Evolutionary conservation across 53 echinoderm and acorn worm species (phyloP).

Genomic region (Paelopatides confundens): DNA sequence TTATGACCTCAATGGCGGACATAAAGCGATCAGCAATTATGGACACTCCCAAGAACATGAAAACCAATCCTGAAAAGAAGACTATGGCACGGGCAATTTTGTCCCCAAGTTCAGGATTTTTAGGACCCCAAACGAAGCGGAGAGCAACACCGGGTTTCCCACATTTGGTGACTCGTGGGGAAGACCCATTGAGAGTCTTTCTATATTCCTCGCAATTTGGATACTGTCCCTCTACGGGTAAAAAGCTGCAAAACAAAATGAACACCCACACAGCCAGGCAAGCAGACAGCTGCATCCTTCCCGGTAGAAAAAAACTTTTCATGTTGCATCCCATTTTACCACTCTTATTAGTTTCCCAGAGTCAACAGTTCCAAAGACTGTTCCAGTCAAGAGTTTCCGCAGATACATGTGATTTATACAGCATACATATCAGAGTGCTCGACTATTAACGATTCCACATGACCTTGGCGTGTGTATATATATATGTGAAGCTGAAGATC

Average conservation of each 20-base stretch:
- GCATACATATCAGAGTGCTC: neutral
- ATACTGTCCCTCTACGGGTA: constrained; percentile 1
- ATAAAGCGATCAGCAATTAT: constrained; percentile 98
- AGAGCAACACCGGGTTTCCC: constrained; percentile 3
- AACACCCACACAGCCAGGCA: constrained; percentile 7
- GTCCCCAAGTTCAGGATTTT: constrained; percentile 60
- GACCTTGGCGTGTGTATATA: neutral
- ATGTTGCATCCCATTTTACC: constrained; percentile 14
- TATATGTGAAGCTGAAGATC: neutral
- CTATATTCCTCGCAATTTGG: neutral
- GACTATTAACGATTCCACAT: neutral
- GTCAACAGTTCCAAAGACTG: neutral
- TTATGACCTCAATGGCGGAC: constrained; percentile 98
- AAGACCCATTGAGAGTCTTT: neutral
- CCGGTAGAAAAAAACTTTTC: neutral
- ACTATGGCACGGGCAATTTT: constrained; percentile 87
- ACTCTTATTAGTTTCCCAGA: neutral
- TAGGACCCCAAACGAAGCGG: constrained; percentile 11
- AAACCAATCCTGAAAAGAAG: constrained; percentile 81
- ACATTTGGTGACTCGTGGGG: neutral
- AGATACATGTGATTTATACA: too few species aligned
- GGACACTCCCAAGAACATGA: constrained; percentile 96
- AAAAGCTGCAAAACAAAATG: neutral
- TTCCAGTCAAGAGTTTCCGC: neutral
- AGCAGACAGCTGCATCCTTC: neutral